Evolutionary conservation across 2,113 vertebrate genomes (phyloP), one percentile per base, ranked within the genome.

Genomic region (Syngnathus floridae): DNA sequence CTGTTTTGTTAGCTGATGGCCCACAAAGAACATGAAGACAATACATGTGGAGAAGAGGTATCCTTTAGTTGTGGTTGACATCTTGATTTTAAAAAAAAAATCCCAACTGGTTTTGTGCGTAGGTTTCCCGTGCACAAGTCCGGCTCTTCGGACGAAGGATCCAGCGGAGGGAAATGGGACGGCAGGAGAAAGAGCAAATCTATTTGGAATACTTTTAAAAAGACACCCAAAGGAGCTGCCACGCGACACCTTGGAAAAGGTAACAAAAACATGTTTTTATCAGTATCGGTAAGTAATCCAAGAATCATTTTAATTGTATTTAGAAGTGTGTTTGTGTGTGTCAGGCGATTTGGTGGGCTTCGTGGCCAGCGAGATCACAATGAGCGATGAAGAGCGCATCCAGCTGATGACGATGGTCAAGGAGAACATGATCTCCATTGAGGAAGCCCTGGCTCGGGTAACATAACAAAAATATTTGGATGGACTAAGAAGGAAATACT

Each of bases 331-430:
- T 40, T 1, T 40, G 7, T 8, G 9, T 26, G 22, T 26, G n/a
- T 3, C 73, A 96, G 96, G 93, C 46, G 95, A 98, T 56, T 94
- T 95, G 62, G 92, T 98, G 2, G 95, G 95, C 16, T 99, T 95
- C 0, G 93, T 98, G 38, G 97, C 97, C 75, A 98, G 95, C 74
- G 95, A 98, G 83, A 94, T 99, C 62, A 98, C 97, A 0, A 99
- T 98, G 96, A 96, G 97, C 1, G 97, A 99, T 9, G 95, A 98
- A 78, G 97, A 99, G 3, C 92, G 96, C 9, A 97, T 98, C 76
- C 95, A 99, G 82, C 90, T 99, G 71, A 99, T 99, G 96, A 95
- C 95, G 94, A 98, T 99, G 97, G 97, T 99, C 76, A 99, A 99
- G 73, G 97, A 99, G 73, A 97, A 96, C 85, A 98, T 97, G 94